Percentiles rank a stretch among this genome's conserved stretches.
phyloP scores from a whole-genome alignment of 2,888 invertebrate species.

The Lordiphosa andalusiaca region DNA sequence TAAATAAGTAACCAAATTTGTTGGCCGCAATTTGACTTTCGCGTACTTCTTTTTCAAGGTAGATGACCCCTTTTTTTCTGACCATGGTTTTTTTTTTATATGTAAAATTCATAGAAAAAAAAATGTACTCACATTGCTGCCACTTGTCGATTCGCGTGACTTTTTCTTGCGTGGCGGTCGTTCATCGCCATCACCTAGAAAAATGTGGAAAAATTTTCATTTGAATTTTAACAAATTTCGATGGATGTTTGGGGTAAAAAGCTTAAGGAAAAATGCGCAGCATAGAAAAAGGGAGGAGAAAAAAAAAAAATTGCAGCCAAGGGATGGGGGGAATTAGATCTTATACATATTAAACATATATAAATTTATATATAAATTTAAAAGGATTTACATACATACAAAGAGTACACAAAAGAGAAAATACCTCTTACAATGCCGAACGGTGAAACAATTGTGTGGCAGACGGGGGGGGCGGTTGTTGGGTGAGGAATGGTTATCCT shows the following conservation, averaged over 20 bases:
- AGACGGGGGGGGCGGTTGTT: slow-evolving; percentile 22
- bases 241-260: not conserved
- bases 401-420: slow-evolving; percentile 10
- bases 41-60: too few relatives aligned
- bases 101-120: too few relatives aligned
- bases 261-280: not conserved
- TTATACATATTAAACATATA: too few relatives aligned
- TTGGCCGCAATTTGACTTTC: too few relatives aligned
- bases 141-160: slow-evolving; percentile 74
- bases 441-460: slow-evolving; percentile 68
- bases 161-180: slow-evolving; percentile 80
- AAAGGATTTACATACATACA: slow-evolving; percentile 14
- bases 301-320: not conserved
- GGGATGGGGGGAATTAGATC: not conserved
- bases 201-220: slow-evolving; percentile 6
- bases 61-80: too few relatives aligned
- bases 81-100: too few relatives aligned
- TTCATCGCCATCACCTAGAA: slow-evolving; percentile 76
- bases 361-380: not conserved
- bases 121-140: slow-evolving; percentile 70
- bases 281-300: not conserved
- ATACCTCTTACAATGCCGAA: slow-evolving; percentile 63
- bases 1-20: too few relatives aligned
- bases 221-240: not conserved
- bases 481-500: slow-evolving; percentile 19